Evolutionary conservation across 2,888 invertebrate genomes (phyloP), one percentile per base, ranked within the genome.

Genomic region (Ethmia dodecea): DNA sequence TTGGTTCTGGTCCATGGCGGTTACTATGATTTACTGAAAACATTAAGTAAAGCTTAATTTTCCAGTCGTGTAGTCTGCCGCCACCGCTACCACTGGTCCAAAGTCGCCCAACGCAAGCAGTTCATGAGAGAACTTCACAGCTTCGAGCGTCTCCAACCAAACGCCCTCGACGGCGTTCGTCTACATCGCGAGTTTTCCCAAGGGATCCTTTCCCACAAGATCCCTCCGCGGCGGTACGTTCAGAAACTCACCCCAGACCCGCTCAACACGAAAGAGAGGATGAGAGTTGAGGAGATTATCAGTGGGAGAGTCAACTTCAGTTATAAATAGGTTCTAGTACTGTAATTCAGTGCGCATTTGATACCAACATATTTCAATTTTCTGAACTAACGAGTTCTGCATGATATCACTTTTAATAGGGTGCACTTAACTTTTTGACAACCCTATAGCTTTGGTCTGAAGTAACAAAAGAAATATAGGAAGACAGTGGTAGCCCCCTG

Each of bases 111-210:
- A 47, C 86, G 86, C 31, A 84, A 72, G 29, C 90, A 91, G 49
- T 88, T 92, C 47, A 88, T 89, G 73, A 86, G 68, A 35, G 91
- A 92, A 62, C 81, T 92, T 2, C 80, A 81, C 47, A 86, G 84
- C 47, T 89, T 91, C 49, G 89, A 91, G 61, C 80, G 81, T 43
- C 80, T 90, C 35, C 91, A 91, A 56, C 70, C 86, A 5, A 88
- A 87, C 51, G 91, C 91, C 1, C 56, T 92, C 38, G 90, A 90
- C 38, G 89, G 91, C 9, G 89, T 91, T 0, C 73, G 90, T 54
- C 86, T 92, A 9, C 90, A 91, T 52, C 70, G 91, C 15, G 88
- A 90, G 54, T 92, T 91, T 62, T 89, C 89, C 28, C 80, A 86
- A 49, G 86, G 87, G 25, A 80, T 87, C 28, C 60, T 87, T n/a